Conservation (phyloP, 1,140 invertebrate species). For the Bombus turneri region DNA sequence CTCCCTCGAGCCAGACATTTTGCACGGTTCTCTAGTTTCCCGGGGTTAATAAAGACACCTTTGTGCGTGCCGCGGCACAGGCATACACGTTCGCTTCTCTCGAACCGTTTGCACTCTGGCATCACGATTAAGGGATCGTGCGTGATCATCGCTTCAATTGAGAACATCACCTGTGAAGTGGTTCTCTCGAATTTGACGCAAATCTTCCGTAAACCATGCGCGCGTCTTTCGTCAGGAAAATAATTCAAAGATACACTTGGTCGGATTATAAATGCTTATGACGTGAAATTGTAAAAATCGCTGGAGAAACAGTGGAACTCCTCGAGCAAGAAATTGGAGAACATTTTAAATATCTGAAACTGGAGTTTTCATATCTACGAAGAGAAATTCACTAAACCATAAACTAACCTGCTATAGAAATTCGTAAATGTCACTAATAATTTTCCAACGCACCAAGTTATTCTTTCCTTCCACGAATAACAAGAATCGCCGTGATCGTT, state of each 20-base stretch:
- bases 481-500: not conserved
- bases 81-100: constrained; percentile 17
- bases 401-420: no score
- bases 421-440: no score
- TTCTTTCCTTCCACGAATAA: not conserved
- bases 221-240: not conserved
- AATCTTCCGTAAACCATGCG: not conserved
- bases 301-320: no score
- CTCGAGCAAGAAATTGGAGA: no score
- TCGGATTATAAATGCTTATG: no score
- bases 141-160: constrained; percentile 30
- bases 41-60: constrained; percentile 44
- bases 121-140: constrained; percentile 29
- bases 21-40: constrained; percentile 53
- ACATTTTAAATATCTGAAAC: no score
- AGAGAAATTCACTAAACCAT: no score
- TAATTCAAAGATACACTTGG: not conserved
- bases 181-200: not conserved
- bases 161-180: constrained; percentile 32
- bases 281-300: no score
- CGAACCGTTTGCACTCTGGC: constrained; percentile 25
- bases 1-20: constrained; percentile 39
- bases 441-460: not conserved
- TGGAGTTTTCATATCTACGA: no score
- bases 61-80: constrained; percentile 30